Percentiles rank a stretch among this genome's conserved stretches.
These are phyloP conservation scores for Heterohyrax brucei DNA, from an alignment of 2,797 vertebrate genomes.

Conservation along the genomic window DNA sequence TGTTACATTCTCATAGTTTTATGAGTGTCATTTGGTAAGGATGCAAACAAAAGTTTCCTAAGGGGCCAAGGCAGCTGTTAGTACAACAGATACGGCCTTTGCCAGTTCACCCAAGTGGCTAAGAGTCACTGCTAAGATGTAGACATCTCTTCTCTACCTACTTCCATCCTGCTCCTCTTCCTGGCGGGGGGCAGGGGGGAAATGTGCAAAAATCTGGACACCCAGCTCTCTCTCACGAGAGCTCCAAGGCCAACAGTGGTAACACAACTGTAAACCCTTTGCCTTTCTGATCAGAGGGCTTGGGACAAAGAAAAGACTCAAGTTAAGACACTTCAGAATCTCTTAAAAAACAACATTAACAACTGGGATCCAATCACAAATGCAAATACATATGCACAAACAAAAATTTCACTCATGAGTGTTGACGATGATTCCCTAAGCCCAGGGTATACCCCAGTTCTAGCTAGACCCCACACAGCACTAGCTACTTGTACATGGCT, in stretches of 20 bases:
- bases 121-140: slow-evolving; percentile 6
- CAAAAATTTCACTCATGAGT: slow-evolving; percentile 65
- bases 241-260: background rate
- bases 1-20: slow-evolving; percentile 75
- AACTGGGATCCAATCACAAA: slow-evolving; percentile 31
- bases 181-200: background rate
- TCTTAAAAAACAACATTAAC: background rate
- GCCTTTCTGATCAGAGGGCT: background rate
- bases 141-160: slow-evolving; percentile 67
- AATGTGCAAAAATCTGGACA: background rate
- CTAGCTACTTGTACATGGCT: background rate
- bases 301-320: slow-evolving; percentile 40
- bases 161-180: background rate
- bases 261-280: slow-evolving; percentile 25
- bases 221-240: background rate
- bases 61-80: slow-evolving; percentile 45
- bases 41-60: slow-evolving; percentile 24
- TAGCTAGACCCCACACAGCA: slow-evolving; percentile 50
- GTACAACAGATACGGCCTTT: slow-evolving; percentile 61
- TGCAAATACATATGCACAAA: slow-evolving; percentile 45
- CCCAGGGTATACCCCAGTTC: slow-evolving; percentile 45
- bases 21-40: slow-evolving; percentile 78
- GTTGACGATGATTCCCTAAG: slow-evolving; percentile 49
- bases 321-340: slow-evolving; percentile 60
- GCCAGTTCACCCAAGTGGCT: slow-evolving; percentile 34